phyloP scores from a whole-genome alignment of 2,888 invertebrate genomes.

The Tenthredo scrophulariae region DNA sequence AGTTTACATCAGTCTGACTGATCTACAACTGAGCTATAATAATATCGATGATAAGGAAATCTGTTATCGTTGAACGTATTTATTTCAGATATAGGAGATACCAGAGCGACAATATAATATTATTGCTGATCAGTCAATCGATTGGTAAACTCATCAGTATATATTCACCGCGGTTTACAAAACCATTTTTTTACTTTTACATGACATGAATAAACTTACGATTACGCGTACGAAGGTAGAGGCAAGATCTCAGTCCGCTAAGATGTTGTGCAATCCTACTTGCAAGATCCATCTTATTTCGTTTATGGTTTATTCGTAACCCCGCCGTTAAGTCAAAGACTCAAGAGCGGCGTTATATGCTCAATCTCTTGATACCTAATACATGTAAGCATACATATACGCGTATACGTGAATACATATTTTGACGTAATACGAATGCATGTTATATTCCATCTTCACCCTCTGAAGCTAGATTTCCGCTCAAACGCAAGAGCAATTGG shows the following conservation, averaged over 20 bases:
- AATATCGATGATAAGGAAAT: conserved; percentile 4
- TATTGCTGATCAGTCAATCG: conserved; percentile 13
- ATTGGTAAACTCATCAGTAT: not conserved
- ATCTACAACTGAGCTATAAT: not conserved
- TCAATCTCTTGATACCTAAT: not conserved
- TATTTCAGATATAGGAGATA: not conserved
- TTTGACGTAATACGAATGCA: not conserved
- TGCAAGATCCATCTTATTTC: conserved; percentile 33
- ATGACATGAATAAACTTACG: conserved; percentile 69
- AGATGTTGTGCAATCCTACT: conserved; percentile 73
- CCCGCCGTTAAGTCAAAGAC: not conserved
- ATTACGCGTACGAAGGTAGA: conserved; percentile 71
- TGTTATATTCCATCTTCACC: not conserved
- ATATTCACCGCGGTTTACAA: not conserved
- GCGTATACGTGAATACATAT: not conserved
- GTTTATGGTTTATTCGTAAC: not conserved
- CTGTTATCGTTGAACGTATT: conserved; percentile 25
- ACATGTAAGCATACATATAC: not conserved
- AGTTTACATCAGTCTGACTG: not conserved
- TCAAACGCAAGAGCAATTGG: not conserved
- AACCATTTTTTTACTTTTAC: not conserved
- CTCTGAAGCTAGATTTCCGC: not conserved
- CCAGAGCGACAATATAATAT: not conserved
- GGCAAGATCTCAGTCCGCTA: conserved; percentile 72
- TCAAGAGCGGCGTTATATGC: not conserved